Evolutionary conservation across 2,888 invertebrate genomes (phyloP), one percentile per base, ranked within the genome.

Genomic region (Anthrax anthrax): DNA sequence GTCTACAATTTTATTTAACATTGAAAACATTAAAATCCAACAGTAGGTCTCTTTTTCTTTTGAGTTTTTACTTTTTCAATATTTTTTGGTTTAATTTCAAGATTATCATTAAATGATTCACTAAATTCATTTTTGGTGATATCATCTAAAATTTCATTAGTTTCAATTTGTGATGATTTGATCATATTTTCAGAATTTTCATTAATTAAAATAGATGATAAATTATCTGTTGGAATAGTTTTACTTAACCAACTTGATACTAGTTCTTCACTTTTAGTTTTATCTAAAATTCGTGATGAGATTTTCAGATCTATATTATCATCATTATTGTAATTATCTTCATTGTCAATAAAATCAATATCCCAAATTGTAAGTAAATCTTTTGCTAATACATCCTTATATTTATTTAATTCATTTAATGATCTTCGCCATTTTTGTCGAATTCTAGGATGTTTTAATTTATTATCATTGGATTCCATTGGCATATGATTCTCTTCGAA

Each of bases 371-470:
- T 47, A 16, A 61, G 47, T 39, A 62, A 39, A 47, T 57, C 55
- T 5, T 50, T 1, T 3, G 54, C 59, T 12, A 62, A 51, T 2
- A 54, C 58, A 50, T 62, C 61, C 51, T 59, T 60, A 45, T 52
- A 62, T 1, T 51, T 46, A 40, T 52, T 47, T 16, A 61, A 50
- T 2, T 47, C 38, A 18, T 48, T 32, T 17, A 57, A 34, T 2
- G 60, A 50, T 46, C 56, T 58, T 44, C 58, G 58, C 61, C 61
- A 62, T 12, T 57, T 55, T 12, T 56, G 57, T n/a, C 54, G 39
- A 14, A 23, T 12, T 36, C 10, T 37, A n/a, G 37, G 36, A 14
- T 23, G n/a, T 36, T n/a, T 37, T 23, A 5, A 13, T 1, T 18
- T 23, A 10, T 14, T 5, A 9, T 44, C 27, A 32, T 32, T 32